Conservation (phyloP, 2,888 invertebrate genomes). For the Opisthograptis luteolata region DNA sequence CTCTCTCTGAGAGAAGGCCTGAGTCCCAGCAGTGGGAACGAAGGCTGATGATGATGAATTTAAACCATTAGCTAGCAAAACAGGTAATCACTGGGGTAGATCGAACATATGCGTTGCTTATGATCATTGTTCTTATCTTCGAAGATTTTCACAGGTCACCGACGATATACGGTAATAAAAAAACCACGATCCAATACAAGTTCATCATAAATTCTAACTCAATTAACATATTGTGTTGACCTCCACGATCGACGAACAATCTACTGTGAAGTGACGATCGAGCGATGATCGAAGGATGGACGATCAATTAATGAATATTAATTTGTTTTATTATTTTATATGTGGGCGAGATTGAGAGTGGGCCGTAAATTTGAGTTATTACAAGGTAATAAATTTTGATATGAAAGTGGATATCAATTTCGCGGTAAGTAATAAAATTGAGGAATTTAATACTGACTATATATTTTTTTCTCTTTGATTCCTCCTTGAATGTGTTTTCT, state of each 20-base stretch:
- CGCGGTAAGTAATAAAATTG: conserved; percentile 20
- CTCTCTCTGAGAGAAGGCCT: too few relatives aligned
- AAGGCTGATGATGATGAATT: too few relatives aligned
- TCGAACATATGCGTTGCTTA: too few relatives aligned
- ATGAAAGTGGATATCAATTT: conserved; percentile 23
- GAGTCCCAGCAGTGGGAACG: too few relatives aligned
- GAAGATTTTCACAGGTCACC: too few relatives aligned
- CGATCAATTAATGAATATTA: conserved; percentile 27
- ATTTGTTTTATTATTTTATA: conserved; percentile 17
- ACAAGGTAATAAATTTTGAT: conserved; percentile 10
- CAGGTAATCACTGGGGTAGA: too few relatives aligned
- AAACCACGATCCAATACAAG: conserved; percentile 3
- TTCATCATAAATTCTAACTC: conserved; percentile 13
- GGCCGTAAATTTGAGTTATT: conserved; percentile 15
- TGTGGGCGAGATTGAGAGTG: conserved; percentile 25
- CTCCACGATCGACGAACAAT: conserved; percentile 13
- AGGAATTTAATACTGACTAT: too few relatives aligned
- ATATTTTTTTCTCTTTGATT: too few relatives aligned
- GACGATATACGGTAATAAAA: neutral
- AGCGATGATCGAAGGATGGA: conserved; percentile 29
- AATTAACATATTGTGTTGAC: conserved; percentile 24
- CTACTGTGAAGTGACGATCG: conserved; percentile 6
- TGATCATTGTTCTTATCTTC: too few relatives aligned
- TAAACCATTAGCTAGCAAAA: too few relatives aligned
- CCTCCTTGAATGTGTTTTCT: too few relatives aligned